Evolutionary conservation across 1,140 invertebrate genomes (phyloP).

Genomic region (Brachionus rubens): DNA sequence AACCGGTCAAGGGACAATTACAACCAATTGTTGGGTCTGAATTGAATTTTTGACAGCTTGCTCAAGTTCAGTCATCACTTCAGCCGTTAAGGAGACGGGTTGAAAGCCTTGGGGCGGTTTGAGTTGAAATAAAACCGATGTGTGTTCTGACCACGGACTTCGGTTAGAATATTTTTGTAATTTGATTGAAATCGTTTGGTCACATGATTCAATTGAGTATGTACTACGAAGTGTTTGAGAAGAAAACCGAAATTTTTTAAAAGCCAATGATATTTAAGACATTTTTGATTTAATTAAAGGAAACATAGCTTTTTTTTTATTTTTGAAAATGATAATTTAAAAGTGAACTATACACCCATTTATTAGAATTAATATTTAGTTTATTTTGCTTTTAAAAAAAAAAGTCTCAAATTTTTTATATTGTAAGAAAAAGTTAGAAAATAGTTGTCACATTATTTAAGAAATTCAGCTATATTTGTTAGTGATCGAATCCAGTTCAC

Average conservation of each 20-base stretch:
- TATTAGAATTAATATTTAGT: background rate
- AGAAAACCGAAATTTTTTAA: background rate
- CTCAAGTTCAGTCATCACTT: slow-evolving; percentile 76
- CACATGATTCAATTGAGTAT: background rate
- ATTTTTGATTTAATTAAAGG: background rate
- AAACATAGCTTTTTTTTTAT: background rate
- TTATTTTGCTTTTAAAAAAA: background rate
- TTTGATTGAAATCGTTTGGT: slow-evolving; percentile 49
- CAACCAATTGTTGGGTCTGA: slow-evolving; percentile 70
- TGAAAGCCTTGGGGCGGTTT: slow-evolving; percentile 85
- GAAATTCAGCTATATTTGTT: too few relatives aligned
- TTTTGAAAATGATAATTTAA: too few relatives aligned
- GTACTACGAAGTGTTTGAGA: background rate
- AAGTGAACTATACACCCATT: background rate
- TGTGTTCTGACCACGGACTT: slow-evolving; percentile 75
- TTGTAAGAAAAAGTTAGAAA: too few relatives aligned
- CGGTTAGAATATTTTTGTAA: slow-evolving; percentile 77
- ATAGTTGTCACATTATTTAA: too few relatives aligned
- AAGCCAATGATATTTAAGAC: slow-evolving; percentile 53
- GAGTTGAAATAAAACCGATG: slow-evolving; percentile 83
- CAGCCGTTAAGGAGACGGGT: slow-evolving; percentile 86
- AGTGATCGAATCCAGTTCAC: too few relatives aligned
- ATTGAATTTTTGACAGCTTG: slow-evolving; percentile 73
- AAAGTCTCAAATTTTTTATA: background rate
- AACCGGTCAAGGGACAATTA: slow-evolving; percentile 88